These are phyloP conservation scores for Himalopsyche japonica DNA, from an alignment of 2,888 invertebrate species.

Conservation along the genomic window DNA sequence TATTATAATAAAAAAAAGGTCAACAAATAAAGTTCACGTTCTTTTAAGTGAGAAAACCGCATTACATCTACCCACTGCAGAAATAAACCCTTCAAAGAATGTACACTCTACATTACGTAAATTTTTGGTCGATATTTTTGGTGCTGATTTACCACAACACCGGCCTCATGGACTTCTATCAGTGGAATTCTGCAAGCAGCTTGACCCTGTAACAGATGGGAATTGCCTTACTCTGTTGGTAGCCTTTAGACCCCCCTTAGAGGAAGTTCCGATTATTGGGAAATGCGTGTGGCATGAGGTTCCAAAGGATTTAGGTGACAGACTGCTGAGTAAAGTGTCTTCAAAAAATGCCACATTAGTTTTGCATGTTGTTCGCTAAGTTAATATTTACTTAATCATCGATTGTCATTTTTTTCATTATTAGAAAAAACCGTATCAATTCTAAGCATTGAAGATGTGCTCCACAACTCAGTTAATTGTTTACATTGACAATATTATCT, in stretches of 20 bases:
- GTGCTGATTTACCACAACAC: constrained; percentile 82
- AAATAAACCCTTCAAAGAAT: constrained; percentile 84
- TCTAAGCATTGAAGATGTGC: not conserved
- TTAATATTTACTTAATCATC: not conserved
- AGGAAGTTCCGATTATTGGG: constrained; percentile 83
- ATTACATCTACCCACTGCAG: constrained; percentile 84
- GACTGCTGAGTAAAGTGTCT: constrained; percentile 68
- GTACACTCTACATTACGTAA: constrained; percentile 83
- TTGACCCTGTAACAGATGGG: constrained; percentile 63
- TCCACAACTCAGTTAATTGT: not conserved
- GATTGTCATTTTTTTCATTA: not conserved
- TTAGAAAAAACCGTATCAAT: not conserved
- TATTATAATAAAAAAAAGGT: constrained; percentile 77
- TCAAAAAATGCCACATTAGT: constrained; percentile 78
- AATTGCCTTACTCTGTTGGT: constrained; percentile 81
- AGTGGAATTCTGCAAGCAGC: constrained; percentile 66
- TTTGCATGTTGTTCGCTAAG: constrained; percentile 78
- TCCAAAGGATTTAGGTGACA: constrained; percentile 68
- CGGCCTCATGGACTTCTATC: constrained; percentile 80
- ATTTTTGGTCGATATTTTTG: constrained; percentile 91
- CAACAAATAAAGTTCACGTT: constrained; percentile 83
- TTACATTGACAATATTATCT: not conserved
- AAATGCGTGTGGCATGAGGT: constrained; percentile 91
- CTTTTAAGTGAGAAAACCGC: constrained; percentile 82
- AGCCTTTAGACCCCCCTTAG: constrained; percentile 80